Base-by-base conservation (phyloP, 2,888 invertebrate species). In the Myopa tessellatipennis region DNA sequence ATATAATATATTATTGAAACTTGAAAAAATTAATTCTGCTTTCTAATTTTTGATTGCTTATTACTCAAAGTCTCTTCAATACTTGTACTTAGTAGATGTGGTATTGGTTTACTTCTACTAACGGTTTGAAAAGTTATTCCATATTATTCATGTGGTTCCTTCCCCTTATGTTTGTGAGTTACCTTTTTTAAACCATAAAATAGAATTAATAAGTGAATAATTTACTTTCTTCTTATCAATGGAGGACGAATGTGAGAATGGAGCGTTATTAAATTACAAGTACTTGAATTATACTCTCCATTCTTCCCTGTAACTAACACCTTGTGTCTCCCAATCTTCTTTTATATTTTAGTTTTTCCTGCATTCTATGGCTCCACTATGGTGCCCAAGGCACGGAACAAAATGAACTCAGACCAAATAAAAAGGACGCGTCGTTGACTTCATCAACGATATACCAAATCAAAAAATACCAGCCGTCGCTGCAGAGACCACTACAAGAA, bases 321-420 rank as follows among this genome's bases (percentile, higher is more conserved):
- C 55, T 55, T 16, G 45, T 45, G 1, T 45, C 45, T 45, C 12
- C 18, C 16, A 36, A 4, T 60, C 61, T 65, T 72, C 72, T 74
- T 67, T 77, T 78, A 45, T 38, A 14, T 83, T 85, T 78, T 83
- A 88, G 88, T 82, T 81, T 85, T 74, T 84, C 85, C 79, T 87
- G 85, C 80, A 80, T 87, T 69, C 79, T 84, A 67, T 83, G 80
- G 60, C 74, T 83, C 52, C 78, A 80, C 55, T 74, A 81, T 69
- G 74, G 78, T 61, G 81, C 81, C 26, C 80, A 82, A 77, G 79
- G 76, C 50, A 75, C 81, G 71, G 79, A 77, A 76, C 80, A 78
- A 76, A 76, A 78, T 74, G 80, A 74, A 79, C 74, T 65, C 76
- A 78, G 79, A 79, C 72, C 73, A 77, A 75, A 78, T 74, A 80